These are phyloP conservation scores for Octonoba sinensis DNA, from an alignment of 2,888 invertebrate species.

Conservation along the genomic window DNA sequence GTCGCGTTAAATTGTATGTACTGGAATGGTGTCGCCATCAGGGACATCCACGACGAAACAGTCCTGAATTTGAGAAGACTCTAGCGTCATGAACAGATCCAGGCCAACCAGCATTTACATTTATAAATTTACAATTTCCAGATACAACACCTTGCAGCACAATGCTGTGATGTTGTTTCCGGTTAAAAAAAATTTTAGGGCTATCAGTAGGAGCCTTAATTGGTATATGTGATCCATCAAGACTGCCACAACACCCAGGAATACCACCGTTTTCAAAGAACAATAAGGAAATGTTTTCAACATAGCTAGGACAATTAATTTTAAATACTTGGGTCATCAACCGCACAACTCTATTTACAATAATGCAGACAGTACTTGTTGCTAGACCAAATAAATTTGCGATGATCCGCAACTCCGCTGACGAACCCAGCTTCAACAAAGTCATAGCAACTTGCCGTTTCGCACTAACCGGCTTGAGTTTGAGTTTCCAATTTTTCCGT, in stretches of 20 bases:
- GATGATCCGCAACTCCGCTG: background rate
- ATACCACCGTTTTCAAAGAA: constrained; percentile 12
- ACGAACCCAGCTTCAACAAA: background rate
- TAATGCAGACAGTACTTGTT: background rate
- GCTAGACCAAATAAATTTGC: background rate
- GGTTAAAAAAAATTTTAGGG: background rate
- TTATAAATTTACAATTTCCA: background rate
- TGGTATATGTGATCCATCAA: constrained; percentile 38
- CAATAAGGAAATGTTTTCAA: background rate
- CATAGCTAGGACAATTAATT: constrained; percentile 1
- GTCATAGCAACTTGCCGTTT: constrained; percentile 3
- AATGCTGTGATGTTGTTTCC: constrained; percentile 7
- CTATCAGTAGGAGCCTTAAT: constrained; percentile 16
- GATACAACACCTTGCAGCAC: constrained; percentile 23
- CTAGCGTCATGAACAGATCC: constrained; percentile 35
- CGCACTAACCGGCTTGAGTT: background rate
- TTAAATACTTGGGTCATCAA: background rate
- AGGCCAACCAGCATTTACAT: constrained; percentile 35
- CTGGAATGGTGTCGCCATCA: no score
- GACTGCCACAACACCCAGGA: constrained; percentile 15
- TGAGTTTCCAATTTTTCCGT: background rate
- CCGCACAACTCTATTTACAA: background rate
- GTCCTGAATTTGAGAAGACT: constrained; percentile 10
- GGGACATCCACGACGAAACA: background rate
- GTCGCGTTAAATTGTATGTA: no score